Evolutionary conservation across 2,113 vertebrate species (phyloP).

Genomic region (Anseranas semipalmata): DNA sequence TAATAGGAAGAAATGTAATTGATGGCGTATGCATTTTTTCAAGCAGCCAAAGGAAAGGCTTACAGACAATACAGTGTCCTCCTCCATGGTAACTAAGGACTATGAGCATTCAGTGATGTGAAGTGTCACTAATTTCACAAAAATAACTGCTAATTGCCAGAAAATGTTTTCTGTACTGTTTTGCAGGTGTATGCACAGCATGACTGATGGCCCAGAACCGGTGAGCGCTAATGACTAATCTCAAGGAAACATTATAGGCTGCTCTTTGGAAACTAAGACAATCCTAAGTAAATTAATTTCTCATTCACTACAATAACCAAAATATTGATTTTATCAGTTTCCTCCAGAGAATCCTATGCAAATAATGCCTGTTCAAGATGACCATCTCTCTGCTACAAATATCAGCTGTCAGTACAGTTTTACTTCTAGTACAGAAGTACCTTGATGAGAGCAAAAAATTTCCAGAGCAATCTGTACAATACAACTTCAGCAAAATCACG

Average conservation of each 20-base stretch:
- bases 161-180: background rate
- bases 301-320: background rate
- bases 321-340: background rate
- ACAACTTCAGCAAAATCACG: background rate
- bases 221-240: background rate
- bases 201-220: fast-evolving
- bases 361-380: background rate
- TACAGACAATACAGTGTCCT: background rate
- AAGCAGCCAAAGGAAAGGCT: background rate
- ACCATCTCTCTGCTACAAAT: background rate
- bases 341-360: background rate
- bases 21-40: background rate
- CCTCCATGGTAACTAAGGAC: background rate
- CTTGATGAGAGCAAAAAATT: background rate
- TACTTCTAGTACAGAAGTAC: background rate
- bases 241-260: background rate
- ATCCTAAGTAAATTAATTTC: background rate
- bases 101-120: background rate
- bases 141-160: background rate
- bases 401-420: background rate
- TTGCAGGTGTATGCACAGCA: background rate
- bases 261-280: background rate
- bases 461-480: background rate
- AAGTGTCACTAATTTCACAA: background rate
- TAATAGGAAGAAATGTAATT: background rate